Percentiles rank a stretch among this genome's conserved stretches.
Conservation (phyloP, 1,140 invertebrate species). For the Sinonovacula constricta region DNA sequence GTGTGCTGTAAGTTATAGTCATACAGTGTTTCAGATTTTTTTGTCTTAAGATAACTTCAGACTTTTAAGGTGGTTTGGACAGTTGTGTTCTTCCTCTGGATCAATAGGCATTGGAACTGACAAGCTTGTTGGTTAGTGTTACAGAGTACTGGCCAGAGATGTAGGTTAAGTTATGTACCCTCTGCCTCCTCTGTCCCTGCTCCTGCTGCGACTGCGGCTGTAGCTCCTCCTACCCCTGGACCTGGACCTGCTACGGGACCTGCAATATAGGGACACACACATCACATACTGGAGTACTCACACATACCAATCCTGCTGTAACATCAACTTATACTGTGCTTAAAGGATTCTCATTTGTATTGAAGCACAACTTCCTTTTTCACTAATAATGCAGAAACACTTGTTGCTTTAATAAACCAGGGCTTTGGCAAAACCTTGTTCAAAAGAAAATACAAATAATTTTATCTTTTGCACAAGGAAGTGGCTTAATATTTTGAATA, state of each 20-base stretch:
- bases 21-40: not conserved
- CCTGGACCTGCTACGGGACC: conserved; percentile 56
- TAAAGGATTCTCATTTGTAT: too few species aligned
- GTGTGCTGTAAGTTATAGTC: not conserved
- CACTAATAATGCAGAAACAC: too few species aligned
- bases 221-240: conserved; percentile 53
- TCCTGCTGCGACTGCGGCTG: conserved; percentile 50
- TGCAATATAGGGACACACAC: conserved; percentile 28
- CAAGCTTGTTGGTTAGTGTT: not conserved
- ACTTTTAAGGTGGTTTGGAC: too few species aligned
- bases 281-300: too few species aligned
- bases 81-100: not conserved
- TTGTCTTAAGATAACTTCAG: not conserved
- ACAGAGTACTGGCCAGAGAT: not conserved
- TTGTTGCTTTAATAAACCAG: too few species aligned
- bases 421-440: too few species aligned
- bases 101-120: not conserved
- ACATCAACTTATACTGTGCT: too few species aligned
- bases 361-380: too few species aligned
- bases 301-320: too few species aligned
- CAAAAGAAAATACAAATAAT: too few species aligned
- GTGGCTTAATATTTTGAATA: too few species aligned
- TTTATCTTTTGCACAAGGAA: too few species aligned
- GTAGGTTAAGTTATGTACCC: not conserved
- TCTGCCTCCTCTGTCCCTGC: conserved; percentile 33